phyloP scores from a whole-genome alignment of 2,113 vertebrate species.

The Dendropsophus ebraccatus region DNA sequence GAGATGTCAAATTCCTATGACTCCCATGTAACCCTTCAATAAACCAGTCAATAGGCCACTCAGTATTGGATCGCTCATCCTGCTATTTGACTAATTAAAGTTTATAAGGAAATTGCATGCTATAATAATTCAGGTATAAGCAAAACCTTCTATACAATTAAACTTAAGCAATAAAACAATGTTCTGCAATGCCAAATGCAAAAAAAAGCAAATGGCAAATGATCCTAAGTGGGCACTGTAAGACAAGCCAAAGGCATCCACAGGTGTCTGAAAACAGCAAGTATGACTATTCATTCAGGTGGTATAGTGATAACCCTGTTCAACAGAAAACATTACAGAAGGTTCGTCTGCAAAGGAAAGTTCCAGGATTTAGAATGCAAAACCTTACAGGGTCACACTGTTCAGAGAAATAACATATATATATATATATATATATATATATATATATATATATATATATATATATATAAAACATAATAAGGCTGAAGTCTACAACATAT shows the following conservation, averaged over 20 bases:
- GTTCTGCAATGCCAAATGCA: background rate
- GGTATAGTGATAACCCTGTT: background rate
- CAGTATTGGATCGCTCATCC: background rate
- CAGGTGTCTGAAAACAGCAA: background rate
- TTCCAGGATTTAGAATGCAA: background rate
- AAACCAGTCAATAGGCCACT: background rate
- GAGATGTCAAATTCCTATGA: background rate
- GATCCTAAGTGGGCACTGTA: background rate
- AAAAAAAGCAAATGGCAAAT: background rate
- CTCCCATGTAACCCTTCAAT: background rate
- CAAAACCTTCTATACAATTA: background rate
- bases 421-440: background rate
- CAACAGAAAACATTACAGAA: background rate
- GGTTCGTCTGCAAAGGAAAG: background rate
- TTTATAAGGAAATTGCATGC: background rate
- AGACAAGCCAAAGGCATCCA: background rate
- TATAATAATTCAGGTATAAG: background rate
- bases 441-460: background rate
- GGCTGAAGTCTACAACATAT: background rate
- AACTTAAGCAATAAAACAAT: background rate
- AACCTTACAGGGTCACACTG: background rate
- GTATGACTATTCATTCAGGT: background rate
- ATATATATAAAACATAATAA: background rate
- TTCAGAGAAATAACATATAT: background rate
- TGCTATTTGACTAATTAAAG: background rate